Evolutionary conservation across 30 jellyfish, hydroid and myxozoan genomes (phyloP), one percentile per base, ranked within the genome.

Genomic region (Rhopilema esculentum): DNA sequence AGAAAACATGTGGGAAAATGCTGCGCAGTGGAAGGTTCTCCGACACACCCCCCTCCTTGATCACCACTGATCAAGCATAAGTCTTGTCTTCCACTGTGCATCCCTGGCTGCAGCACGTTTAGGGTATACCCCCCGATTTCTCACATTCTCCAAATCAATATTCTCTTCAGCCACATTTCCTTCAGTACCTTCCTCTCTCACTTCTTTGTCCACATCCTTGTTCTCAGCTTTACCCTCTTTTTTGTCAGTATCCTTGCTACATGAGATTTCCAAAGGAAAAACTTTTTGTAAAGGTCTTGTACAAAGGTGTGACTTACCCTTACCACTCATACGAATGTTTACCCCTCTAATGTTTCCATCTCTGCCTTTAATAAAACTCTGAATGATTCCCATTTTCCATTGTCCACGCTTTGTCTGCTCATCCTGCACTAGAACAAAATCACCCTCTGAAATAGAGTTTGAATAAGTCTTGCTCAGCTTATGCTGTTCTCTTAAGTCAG

Each of bases 21-120:
- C 57, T 40, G 72, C 72, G 26, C 72, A 63, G 72, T n/a, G 29
- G 72, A 24, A 19, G 72, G 72, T 63, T 63, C 29, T 24, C 72
- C 29, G 29, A 63, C 27, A 63, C 72, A 63, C 72, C 27, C 29
- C 80, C 72, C 72, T 63, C 29, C 72, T 63, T 19, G 72, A 63
- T 63, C 72, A 63, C 27, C 29, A n/a, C 29, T 63, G 29, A 63
- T 63, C 72, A 63, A 63, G 72, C 72, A 19, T 63, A 24, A 63
- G 72, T 63, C 29, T 40, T n/a, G 29, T 24, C 29, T 63, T 63
- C 72, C 27, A 63, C 72, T 63, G 72, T 24, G 72, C 72, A 63
- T 63, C 72, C 29, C 27, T 63, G 29, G 72, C 72, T 63, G 72
- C 72, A 19, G 72, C 72, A 24, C 72, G 72, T 24, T 63, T n/a